Conservation (phyloP, 35 echinoderm and acorn worm genomes). For the Patiria miniata region DNA sequence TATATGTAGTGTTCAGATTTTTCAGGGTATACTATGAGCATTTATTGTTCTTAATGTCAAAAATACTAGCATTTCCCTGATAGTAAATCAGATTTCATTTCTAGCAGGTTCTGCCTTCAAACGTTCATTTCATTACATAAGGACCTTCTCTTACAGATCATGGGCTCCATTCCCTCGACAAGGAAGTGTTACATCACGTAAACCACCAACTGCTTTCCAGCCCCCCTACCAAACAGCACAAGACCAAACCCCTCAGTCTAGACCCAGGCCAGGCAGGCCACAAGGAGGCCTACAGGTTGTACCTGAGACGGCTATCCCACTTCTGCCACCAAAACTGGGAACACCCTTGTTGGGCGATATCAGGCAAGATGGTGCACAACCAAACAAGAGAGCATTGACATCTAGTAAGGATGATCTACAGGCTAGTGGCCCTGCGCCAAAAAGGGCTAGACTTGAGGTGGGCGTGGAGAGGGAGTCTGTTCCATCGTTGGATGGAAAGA, state of each 20-base stretch:
- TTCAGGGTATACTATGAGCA: too few relatives aligned
- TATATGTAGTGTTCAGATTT: too few relatives aligned
- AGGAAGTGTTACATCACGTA: background rate
- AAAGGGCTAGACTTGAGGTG: background rate
- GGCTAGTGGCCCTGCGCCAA: background rate
- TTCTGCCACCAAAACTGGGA: background rate
- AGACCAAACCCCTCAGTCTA: background rate
- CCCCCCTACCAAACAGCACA: background rate
- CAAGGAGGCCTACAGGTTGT: background rate
- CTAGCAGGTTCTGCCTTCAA: too few relatives aligned
- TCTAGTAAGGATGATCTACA: background rate
- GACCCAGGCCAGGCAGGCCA: background rate
- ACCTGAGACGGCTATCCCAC: background rate
- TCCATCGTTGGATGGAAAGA: background rate
- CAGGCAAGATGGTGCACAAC: background rate
- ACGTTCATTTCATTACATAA: too few relatives aligned
- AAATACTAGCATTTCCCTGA: too few relatives aligned
- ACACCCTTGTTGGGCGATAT: background rate
- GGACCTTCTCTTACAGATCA: too few relatives aligned
- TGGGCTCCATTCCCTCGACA: too few relatives aligned
- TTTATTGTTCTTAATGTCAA: too few relatives aligned
- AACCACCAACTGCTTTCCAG: background rate
- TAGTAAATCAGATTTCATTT: too few relatives aligned
- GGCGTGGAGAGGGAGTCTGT: background rate
- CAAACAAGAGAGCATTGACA: background rate